Base-by-base conservation (phyloP, 2,113 vertebrate genomes). In the Indri indri region DNA sequence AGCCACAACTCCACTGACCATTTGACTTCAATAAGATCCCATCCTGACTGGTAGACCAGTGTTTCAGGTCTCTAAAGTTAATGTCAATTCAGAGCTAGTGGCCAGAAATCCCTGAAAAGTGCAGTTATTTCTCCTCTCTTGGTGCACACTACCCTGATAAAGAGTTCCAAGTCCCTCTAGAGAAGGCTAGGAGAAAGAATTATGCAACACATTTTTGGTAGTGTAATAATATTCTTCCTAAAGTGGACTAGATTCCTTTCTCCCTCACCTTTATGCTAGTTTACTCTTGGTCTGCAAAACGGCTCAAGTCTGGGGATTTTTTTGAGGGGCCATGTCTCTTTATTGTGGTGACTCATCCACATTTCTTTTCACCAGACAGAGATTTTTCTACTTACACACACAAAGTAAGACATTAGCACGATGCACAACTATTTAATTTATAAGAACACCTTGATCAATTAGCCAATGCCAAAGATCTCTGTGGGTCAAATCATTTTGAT, bases 401-500 rank as follows among this genome's bases (percentile, higher is more conserved):
- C 63, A 57, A 95, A 68, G 70, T 88, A 63, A 88, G 66, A 70
- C 30, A 47, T 54, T 17, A 85, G 59, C 61, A 57, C 2, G 16
- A 81, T 74, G 16, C 17, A 54, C 37, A 59, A 61, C 25, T 65
- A 42, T 76, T 85, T 92, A 92, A 92, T 94, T 76, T 94, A 71
- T 79, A 91, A 83, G 71, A 73, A 63, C 9, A 12, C 34, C 16
- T 77, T 70, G 91, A 85, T 81, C 85, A 89, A 81, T 96, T 94
- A 95, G 71, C 80, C 40, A 89, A 52, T 66, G 79, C 42, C 84
- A 89, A 97, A 91, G 50, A 74, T 91, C 91, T 94, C 66, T 97
- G 50, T 34, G 94, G 66, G 94, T 92, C 91, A 89, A 50, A 76
- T 81, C 42, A 59, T 84, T 95, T 74, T 89, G 77, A 91, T 90